Conservation (phyloP, 2,797 vertebrate genomes). For the Hoplostethus atlanticus region DNA sequence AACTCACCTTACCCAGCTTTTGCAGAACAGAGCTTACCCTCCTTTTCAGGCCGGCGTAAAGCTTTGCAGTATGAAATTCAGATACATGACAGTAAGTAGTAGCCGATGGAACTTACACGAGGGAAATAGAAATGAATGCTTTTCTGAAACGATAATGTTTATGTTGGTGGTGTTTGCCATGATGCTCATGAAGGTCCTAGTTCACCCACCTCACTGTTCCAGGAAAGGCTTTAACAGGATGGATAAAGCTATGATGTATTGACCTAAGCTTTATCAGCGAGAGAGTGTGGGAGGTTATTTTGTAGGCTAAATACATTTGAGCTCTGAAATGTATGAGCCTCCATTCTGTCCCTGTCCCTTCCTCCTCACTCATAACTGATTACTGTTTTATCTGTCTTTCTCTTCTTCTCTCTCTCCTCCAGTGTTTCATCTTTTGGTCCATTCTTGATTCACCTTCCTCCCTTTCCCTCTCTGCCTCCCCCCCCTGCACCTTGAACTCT, state of each 20-base stretch:
- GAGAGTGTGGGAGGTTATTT: neutral
- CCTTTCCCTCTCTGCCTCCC: no score
- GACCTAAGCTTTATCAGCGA: neutral
- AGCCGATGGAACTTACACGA: neutral
- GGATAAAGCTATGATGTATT: neutral
- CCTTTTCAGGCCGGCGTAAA: neutral
- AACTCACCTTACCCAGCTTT: no score
- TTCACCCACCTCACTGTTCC: no score
- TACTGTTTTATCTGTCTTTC: no score
- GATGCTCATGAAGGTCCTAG: no score
- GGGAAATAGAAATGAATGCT: no score
- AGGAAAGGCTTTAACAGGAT: no score
- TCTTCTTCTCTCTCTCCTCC: neutral
- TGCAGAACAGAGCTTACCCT: no score
- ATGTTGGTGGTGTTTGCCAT: no score
- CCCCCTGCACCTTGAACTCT: constrained; percentile 33
- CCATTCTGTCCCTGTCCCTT: neutral
- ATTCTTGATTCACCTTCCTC: neutral
- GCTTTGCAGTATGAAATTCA: no score
- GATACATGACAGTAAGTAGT: neutral
- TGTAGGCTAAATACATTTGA: neutral
- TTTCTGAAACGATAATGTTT: no score
- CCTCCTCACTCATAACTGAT: neutral
- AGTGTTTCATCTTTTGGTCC: constrained; percentile 2
- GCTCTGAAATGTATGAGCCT: no score